Evolutionary conservation across 2,113 vertebrate genomes (phyloP).

Genomic region (Bambusicola thoracicus): DNA sequence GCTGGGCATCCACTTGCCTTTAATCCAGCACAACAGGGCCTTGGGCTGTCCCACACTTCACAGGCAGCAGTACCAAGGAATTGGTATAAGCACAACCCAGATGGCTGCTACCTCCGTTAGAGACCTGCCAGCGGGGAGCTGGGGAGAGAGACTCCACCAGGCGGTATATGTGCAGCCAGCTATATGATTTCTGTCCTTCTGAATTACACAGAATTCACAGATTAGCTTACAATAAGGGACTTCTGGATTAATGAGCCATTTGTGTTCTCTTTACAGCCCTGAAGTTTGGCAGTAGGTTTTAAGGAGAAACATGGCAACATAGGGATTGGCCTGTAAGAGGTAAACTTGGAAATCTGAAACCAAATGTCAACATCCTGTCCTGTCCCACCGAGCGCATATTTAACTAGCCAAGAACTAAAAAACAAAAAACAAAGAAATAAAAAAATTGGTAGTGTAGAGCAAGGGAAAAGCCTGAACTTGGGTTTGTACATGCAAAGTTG

Average conservation of each 20-base stretch:
- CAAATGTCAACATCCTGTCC: neutral
- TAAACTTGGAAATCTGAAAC: neutral
- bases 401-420: neutral
- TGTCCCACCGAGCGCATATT: neutral
- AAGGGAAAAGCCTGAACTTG: neutral
- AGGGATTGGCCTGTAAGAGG: neutral
- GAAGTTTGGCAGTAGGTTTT: neutral
- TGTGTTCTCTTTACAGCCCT: neutral
- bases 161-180: neutral
- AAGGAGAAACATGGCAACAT: neutral
- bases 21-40: neutral
- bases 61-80: neutral
- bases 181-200: neutral
- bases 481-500: neutral
- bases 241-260: neutral
- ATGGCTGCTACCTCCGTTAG: rapidly evolving
- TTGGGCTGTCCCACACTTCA: neutral
- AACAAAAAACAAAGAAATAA: neutral
- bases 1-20: neutral
- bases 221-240: neutral
- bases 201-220: rapidly evolving
- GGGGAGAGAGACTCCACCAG: neutral
- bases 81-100: neutral
- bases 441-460: neutral
- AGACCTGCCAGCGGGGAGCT: neutral